Evolutionary conservation across 2,797 vertebrate genomes (phyloP).

Genomic region (Pseudocheirus occidentalis): DNA sequence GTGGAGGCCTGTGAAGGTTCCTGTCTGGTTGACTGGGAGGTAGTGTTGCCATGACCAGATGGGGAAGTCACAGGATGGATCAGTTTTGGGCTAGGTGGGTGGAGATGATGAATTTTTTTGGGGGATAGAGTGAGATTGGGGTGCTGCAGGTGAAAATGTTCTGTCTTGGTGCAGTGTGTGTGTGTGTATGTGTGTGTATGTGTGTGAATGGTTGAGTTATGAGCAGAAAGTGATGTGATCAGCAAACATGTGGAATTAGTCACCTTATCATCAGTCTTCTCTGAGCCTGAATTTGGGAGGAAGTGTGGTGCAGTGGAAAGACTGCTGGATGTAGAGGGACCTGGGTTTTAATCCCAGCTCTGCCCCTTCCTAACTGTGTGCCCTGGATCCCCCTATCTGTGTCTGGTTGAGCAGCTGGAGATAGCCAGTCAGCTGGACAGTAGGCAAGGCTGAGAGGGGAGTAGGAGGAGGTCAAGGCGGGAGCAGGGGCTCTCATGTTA

Average conservation of each 20-base stretch:
- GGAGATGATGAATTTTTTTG: background rate
- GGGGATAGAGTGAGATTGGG: background rate
- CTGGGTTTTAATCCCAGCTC: background rate
- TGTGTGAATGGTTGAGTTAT: background rate
- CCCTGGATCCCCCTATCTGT: background rate
- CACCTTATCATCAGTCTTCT: background rate
- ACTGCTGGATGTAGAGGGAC: background rate
- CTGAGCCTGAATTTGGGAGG: background rate
- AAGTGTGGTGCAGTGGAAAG: background rate
- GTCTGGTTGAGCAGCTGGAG: background rate
- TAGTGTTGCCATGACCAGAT: constrained; percentile 75
- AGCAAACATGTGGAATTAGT: background rate
- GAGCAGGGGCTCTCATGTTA: background rate
- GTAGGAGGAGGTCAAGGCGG: background rate
- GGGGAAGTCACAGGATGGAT: constrained; percentile 59
- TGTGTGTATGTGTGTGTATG: background rate
- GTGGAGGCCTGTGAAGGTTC: constrained; percentile 62
- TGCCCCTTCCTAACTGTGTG: background rate
- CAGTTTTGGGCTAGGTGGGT: constrained; percentile 35
- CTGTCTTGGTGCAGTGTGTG: background rate
- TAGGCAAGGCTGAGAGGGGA: background rate
- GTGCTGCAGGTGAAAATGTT: background rate
- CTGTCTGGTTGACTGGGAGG: constrained; percentile 70
- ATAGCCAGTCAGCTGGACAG: background rate
- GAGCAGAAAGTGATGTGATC: background rate